These are phyloP conservation scores for Aegotheles bennettii DNA, from an alignment of 2,113 vertebrate species.

Conservation along the genomic window DNA sequence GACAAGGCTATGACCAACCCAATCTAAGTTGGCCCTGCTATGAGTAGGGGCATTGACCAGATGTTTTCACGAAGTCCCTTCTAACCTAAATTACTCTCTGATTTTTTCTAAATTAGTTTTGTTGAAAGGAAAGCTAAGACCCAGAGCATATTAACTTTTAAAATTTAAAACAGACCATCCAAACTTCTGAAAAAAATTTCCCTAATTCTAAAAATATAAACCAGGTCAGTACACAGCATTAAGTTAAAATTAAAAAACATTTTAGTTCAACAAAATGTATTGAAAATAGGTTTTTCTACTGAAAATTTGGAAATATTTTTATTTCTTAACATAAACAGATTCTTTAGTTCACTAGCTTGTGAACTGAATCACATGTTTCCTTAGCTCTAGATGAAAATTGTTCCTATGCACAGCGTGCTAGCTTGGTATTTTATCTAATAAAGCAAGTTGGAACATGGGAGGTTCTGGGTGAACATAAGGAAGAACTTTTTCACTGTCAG, in stretches of 20 bases:
- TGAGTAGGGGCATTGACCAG: neutral
- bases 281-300: neutral
- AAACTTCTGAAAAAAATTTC: neutral
- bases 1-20: neutral
- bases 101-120: neutral
- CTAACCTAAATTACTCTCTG: neutral
- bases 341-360: neutral
- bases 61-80: neutral
- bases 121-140: neutral
- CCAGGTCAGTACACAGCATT: neutral
- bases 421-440: neutral
- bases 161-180: neutral
- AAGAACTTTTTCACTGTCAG: too few relatives aligned
- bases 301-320: neutral
- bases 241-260: neutral
- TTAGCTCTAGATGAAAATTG: neutral
- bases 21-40: neutral
- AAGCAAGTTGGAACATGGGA: too few relatives aligned
- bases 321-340: neutral
- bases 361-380: neutral
- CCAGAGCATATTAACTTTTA: neutral
- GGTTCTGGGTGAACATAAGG: too few relatives aligned
- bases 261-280: neutral
- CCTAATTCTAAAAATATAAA: neutral
- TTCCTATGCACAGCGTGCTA: neutral